These are phyloP conservation scores for Tachycineta bicolor DNA, from an alignment of 2,113 vertebrate species.

Conservation along the genomic window DNA sequence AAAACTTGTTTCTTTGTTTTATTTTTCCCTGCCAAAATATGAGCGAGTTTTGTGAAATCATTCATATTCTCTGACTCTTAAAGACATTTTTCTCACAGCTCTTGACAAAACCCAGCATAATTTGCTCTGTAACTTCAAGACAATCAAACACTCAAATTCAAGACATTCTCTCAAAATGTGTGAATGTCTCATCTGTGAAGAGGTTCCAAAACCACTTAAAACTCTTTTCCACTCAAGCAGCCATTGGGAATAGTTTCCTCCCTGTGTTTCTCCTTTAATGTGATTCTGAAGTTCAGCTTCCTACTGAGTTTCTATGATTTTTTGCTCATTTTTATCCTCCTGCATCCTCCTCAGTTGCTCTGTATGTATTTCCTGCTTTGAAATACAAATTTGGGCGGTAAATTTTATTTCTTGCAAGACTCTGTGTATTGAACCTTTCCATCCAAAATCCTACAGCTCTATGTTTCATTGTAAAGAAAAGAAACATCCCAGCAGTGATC, in stretches of 20 bases:
- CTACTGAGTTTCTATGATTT: background rate
- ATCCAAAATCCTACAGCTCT: background rate
- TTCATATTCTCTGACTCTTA: background rate
- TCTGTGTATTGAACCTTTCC: background rate
- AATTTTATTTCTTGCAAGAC: background rate
- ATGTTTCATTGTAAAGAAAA: background rate
- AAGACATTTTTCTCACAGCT: background rate
- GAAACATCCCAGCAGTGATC: background rate
- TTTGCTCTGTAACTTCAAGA: background rate
- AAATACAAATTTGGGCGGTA: background rate
- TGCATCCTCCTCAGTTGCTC: background rate
- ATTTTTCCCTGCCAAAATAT: background rate
- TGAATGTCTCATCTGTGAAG: background rate
- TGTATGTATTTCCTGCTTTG: background rate
- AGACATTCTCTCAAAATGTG: background rate
- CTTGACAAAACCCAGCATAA: background rate
- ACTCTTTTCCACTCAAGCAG: background rate
- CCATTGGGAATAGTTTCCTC: background rate
- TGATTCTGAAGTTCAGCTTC: background rate
- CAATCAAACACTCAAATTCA: background rate
- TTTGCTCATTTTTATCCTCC: background rate
- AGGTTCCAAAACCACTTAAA: constrained; percentile 18
- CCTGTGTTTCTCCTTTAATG: background rate
- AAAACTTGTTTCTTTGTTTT: background rate
- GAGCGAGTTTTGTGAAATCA: background rate